A percentile compares a stretch with the other conserved stretches of the same genome.
Conservation (phyloP, 2,797 vertebrate species). For the Anabacerthia variegaticeps region DNA sequence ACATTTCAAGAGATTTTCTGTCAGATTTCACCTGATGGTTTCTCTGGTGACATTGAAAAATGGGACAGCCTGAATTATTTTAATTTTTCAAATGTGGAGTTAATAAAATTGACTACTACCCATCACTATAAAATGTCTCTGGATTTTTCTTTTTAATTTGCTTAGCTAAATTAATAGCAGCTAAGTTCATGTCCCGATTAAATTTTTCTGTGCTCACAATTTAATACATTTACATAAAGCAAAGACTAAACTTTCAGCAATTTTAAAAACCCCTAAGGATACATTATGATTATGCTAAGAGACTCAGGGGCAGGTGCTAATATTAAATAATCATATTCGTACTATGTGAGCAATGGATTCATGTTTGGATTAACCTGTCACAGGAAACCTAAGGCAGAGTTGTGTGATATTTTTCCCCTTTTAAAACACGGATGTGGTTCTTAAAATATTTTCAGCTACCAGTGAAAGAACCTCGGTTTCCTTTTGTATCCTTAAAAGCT, state of each 20-base stretch:
- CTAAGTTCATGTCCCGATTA: background rate
- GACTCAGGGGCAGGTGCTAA: background rate
- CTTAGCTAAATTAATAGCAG: constrained; percentile 14
- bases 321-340: background rate
- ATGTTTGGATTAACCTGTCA: background rate
- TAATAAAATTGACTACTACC: background rate
- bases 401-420: rapidly evolving
- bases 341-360: background rate
- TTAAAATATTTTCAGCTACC: background rate
- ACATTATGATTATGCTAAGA: background rate
- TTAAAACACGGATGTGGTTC: background rate
- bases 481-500: background rate
- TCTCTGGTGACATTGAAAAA: background rate
- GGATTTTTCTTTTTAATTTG: constrained; percentile 37
- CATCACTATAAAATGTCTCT: background rate
- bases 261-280: background rate
- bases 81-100: background rate
- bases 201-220: background rate
- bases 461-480: background rate
- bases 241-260: background rate
- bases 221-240: background rate
- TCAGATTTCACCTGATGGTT: background rate
- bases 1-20: background rate
- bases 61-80: background rate
- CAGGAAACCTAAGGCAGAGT: background rate